phyloP scores from a whole-genome alignment of 2,888 invertebrate species.

The Minunthozetes semirufus region DNA sequence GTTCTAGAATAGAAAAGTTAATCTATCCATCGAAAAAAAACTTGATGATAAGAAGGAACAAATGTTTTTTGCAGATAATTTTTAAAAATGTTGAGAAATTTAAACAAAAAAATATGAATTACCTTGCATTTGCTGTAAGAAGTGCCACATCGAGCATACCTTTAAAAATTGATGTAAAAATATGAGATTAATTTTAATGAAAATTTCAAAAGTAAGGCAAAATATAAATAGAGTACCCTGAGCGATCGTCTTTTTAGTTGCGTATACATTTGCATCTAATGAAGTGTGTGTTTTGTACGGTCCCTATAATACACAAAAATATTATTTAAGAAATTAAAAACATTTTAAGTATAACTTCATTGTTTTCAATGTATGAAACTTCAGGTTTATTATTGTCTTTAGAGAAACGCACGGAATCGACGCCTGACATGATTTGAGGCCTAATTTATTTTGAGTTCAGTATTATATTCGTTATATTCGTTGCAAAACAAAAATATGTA shows the following conservation, averaged over 20 bases:
- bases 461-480: neutral
- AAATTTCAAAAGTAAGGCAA: neutral
- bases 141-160: slow-evolving; percentile 40
- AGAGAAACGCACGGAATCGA: neutral
- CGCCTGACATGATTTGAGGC: neutral
- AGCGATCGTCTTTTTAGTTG: slow-evolving; percentile 40
- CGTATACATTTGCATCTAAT: slow-evolving; percentile 39
- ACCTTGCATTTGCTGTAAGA: slow-evolving; percentile 40
- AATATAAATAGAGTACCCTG: slow-evolving; percentile 34
- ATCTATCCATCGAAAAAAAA: no score
- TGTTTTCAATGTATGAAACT: neutral
- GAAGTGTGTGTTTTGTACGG: slow-evolving; percentile 17
- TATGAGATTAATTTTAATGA: no score
- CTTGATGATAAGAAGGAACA: no score
- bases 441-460: neutral
- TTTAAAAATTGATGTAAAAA: neutral
- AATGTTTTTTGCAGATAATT: neutral
- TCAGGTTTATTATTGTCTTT: neutral
- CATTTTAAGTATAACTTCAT: neutral
- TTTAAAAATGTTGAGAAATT: neutral
- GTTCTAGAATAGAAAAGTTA: no score
- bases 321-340: neutral
- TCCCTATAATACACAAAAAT: neutral
- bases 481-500: no score
- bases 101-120: neutral